Percentiles rank a stretch among this genome's conserved stretches.
phyloP scores from a whole-genome alignment of 2,797 vertebrate species.

The Cossypha caffra region DNA sequence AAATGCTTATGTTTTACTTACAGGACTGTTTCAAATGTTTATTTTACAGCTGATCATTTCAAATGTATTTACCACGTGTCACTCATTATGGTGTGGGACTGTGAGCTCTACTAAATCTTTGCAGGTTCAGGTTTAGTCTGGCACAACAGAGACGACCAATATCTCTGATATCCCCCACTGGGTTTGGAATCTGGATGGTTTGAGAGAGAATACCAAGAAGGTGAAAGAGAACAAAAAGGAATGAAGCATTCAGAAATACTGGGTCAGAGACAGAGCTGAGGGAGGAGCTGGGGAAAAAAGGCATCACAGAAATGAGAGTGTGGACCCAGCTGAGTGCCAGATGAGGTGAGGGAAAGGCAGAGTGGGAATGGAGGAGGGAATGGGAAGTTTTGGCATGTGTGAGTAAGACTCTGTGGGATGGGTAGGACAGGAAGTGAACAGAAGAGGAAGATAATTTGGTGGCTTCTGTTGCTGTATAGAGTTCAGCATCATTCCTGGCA shows the following conservation, averaged over 20 bases:
- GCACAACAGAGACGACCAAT: neutral
- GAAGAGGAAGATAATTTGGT: neutral
- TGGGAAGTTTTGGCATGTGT: neutral
- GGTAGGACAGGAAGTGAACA: neutral
- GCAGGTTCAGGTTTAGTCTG: neutral
- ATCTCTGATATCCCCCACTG: neutral
- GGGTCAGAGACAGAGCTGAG: neutral
- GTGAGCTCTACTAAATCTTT: neutral
- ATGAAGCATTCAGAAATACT: neutral
- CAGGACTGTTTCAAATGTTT: neutral
- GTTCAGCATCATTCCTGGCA: neutral
- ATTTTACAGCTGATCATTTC: neutral
- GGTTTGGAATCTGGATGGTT: neutral
- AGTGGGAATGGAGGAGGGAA: neutral
- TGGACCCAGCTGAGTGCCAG: neutral
- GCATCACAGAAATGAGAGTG: neutral
- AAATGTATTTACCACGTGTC: neutral
- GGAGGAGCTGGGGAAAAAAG: neutral
- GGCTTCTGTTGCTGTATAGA: neutral
- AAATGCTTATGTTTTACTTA: neutral
- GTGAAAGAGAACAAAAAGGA: neutral
- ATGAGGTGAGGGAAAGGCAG: neutral
- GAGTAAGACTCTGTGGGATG: rapidly evolving
- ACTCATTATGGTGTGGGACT: neutral
- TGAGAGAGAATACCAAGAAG: neutral